Evolutionary conservation across 2,113 vertebrate genomes (phyloP).

Genomic region (Chitala chitala): DNA sequence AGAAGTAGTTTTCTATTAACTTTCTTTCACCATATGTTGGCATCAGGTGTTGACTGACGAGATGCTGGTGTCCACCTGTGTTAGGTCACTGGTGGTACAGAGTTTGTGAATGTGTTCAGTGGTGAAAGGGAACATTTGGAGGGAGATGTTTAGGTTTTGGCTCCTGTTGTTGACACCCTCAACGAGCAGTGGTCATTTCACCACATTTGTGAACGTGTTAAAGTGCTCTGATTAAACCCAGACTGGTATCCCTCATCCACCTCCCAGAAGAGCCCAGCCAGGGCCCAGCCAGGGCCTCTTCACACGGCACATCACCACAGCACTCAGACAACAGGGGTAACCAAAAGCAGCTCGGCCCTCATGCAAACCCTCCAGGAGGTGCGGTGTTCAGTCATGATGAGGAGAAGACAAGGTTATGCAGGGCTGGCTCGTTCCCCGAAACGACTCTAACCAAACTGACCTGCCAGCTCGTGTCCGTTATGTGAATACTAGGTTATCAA

Average conservation of each 20-base stretch:
- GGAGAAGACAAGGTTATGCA: not conserved
- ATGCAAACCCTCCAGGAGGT: not conserved
- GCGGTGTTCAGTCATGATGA: not conserved
- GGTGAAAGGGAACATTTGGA: too few species aligned
- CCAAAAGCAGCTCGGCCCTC: conserved; percentile 32
- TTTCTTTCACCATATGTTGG: too few species aligned
- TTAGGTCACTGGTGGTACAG: too few species aligned
- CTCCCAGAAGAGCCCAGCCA: not conserved
- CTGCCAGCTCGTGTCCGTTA: not conserved
- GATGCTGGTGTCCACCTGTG: too few species aligned
- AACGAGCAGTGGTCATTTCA: too few species aligned
- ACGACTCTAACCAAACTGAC: not conserved
- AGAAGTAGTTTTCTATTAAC: too few species aligned
- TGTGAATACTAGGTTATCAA: too few species aligned
- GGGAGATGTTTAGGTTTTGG: too few species aligned
- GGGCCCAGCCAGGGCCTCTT: not conserved
- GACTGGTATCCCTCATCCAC: not conserved
- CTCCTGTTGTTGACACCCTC: too few species aligned
- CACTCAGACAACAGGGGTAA: conserved; percentile 36
- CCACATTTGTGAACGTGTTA: too few species aligned
- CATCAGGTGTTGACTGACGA: too few species aligned
- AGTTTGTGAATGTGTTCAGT: too few species aligned
- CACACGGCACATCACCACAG: conserved; percentile 4
- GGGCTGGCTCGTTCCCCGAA: not conserved
- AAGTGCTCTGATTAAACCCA: conserved; percentile 37